Percentiles rank a stretch among this genome's conserved stretches.
Evolutionary conservation across 2,113 vertebrate species (phyloP).

Genomic region (Siphamia tubifer): DNA sequence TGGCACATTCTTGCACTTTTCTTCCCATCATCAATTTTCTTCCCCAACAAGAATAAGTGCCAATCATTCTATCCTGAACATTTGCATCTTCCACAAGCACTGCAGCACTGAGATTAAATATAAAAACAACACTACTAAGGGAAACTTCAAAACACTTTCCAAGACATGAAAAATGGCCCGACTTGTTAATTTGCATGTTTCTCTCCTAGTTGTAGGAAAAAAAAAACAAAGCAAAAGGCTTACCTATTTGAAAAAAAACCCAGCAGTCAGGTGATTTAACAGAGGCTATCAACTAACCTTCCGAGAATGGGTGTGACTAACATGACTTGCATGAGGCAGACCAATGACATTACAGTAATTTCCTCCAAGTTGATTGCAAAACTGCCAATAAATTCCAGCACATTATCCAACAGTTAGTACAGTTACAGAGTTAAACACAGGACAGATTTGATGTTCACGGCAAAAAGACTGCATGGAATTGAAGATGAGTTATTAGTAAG

Average conservation of each 20-base stretch:
- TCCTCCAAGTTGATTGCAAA: slow-evolving; percentile 31
- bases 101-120: slow-evolving; percentile 14
- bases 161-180: too few species aligned
- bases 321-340: slow-evolving; percentile 2
- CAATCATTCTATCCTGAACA: not conserved
- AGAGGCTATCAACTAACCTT: not conserved
- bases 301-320: slow-evolving; percentile 45
- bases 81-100: not conserved
- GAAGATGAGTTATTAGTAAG: not conserved
- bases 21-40: not conserved
- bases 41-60: not conserved
- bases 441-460: not conserved
- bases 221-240: too few species aligned
- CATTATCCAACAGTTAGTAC: not conserved
- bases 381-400: slow-evolving; percentile 4
- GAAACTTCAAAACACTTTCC: slow-evolving; percentile 14
- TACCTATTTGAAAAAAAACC: not conserved
- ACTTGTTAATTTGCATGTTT: too few species aligned
- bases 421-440: not conserved
- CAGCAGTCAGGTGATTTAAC: not conserved
- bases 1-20: too few species aligned
- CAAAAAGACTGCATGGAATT: not conserved
- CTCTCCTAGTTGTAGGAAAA: too few species aligned
- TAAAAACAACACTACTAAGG: not conserved
- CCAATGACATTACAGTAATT: slow-evolving; percentile 11